phyloP scores from a whole-genome alignment of 2,113 vertebrate species.

The Ibidorhyncha struthersii region DNA sequence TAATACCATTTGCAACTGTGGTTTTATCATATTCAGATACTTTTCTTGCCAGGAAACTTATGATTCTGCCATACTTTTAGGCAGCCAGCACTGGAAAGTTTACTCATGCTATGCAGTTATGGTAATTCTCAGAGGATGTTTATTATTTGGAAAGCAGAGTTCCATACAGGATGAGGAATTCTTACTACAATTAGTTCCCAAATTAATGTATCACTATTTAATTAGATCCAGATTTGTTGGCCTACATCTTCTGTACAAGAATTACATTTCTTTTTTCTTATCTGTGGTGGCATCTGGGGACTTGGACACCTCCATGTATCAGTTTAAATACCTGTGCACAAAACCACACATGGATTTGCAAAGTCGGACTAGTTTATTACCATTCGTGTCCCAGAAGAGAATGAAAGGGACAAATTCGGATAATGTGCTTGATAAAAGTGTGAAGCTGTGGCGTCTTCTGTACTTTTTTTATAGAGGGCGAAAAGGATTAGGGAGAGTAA shows the following conservation, averaged over 20 bases:
- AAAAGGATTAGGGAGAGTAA: neutral
- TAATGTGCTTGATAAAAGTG: neutral
- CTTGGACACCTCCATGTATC: neutral
- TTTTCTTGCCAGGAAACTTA: constrained; percentile 54
- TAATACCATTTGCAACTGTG: neutral
- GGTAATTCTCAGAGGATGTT: constrained; percentile 23
- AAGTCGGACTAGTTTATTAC: neutral
- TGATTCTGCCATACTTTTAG: neutral
- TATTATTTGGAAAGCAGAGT: constrained; percentile 8
- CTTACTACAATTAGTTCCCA: neutral
- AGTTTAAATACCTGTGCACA: neutral
- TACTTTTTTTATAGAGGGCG: neutral
- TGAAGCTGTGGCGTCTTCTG: neutral
- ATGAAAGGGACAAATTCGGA: neutral
- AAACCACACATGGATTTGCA: neutral
- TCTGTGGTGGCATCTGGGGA: neutral
- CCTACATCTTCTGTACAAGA: neutral
- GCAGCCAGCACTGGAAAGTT: constrained; percentile 45
- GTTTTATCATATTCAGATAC: constrained; percentile 15
- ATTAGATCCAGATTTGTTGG: neutral
- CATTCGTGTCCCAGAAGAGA: neutral
- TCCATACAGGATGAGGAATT: constrained; percentile 2
- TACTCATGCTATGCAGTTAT: constrained; percentile 12
- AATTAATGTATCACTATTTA: neutral
- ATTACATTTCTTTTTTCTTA: neutral